Conservation (phyloP, 2,113 vertebrate genomes). For the Arenaria interpres region DNA sequence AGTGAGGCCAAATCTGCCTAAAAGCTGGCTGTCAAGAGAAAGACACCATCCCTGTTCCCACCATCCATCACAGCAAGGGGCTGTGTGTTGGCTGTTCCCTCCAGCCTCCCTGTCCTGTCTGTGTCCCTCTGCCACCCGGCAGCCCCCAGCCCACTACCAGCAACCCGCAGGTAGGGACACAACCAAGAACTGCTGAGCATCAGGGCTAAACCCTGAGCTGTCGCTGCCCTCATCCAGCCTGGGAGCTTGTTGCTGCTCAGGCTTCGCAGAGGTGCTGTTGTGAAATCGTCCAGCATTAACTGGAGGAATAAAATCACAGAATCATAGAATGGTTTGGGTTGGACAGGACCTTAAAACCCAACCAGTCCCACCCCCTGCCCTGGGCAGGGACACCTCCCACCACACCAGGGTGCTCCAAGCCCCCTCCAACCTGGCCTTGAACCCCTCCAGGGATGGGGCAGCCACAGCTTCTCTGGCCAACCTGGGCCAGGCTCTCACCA, state of each 20-base stretch:
- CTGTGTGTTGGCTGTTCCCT: not conserved
- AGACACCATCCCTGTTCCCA: not conserved
- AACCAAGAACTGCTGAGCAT: not conserved
- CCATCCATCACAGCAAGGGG: not conserved
- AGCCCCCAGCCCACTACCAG: not conserved
- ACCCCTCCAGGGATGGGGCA: not conserved
- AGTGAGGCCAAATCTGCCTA: not conserved
- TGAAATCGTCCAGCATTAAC: not conserved
- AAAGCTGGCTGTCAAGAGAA: not conserved
- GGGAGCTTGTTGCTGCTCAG: not conserved
- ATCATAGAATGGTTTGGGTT: too few species aligned
- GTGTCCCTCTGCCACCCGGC: not conserved
- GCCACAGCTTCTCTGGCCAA: too few species aligned
- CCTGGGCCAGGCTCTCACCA: too few species aligned
- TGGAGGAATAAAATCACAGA: not conserved
- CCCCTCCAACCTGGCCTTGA: too few species aligned
- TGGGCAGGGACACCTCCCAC: too few species aligned
- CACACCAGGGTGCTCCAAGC: too few species aligned
- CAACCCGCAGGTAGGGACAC: too few species aligned
- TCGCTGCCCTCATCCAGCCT: not conserved
- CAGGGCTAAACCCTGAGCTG: not conserved
- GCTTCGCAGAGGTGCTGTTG: not conserved
- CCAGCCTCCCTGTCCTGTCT: not conserved
- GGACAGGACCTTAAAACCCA: too few species aligned
- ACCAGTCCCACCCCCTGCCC: too few species aligned